Evolutionary conservation across 2,113 vertebrate genomes (phyloP).

Genomic region (Lontra canadensis): DNA sequence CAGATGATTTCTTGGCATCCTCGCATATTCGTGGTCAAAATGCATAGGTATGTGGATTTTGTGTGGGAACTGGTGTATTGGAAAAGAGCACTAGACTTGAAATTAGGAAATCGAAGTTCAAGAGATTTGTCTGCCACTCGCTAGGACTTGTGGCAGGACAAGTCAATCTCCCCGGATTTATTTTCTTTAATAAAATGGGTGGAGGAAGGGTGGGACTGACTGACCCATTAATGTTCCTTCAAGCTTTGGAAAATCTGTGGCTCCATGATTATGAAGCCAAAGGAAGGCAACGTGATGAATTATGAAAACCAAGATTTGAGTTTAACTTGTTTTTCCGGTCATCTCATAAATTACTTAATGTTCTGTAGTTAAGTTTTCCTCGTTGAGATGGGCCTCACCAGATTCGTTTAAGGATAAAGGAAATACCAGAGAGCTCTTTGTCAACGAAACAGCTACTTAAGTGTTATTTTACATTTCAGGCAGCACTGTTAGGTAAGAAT

Average conservation of each 20-base stretch:
- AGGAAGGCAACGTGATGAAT: conserved; percentile 13
- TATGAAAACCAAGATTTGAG: conserved; percentile 13
- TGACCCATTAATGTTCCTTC: neutral
- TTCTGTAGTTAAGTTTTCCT: neutral
- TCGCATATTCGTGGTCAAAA: neutral
- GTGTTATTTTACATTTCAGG: conserved; percentile 41
- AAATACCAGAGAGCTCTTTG: neutral
- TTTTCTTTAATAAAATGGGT: neutral
- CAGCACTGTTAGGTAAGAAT: neutral
- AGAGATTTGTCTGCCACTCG: neutral
- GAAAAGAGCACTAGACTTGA: neutral
- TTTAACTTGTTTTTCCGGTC: conserved; percentile 15
- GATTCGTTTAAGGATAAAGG: neutral
- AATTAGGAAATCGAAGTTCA: neutral
- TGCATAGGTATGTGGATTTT: neutral
- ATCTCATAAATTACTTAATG: neutral
- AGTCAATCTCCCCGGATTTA: neutral
- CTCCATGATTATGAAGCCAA: neutral
- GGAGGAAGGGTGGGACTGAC: neutral
- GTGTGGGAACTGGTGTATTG: neutral
- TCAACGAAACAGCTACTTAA: neutral
- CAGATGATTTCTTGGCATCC: neutral
- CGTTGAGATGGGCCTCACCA: neutral
- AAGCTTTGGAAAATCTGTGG: neutral
- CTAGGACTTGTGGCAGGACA: neutral